Evolutionary conservation across 2,888 invertebrate genomes (phyloP), one percentile per base, ranked within the genome.

Genomic region (Brenthis ino): DNA sequence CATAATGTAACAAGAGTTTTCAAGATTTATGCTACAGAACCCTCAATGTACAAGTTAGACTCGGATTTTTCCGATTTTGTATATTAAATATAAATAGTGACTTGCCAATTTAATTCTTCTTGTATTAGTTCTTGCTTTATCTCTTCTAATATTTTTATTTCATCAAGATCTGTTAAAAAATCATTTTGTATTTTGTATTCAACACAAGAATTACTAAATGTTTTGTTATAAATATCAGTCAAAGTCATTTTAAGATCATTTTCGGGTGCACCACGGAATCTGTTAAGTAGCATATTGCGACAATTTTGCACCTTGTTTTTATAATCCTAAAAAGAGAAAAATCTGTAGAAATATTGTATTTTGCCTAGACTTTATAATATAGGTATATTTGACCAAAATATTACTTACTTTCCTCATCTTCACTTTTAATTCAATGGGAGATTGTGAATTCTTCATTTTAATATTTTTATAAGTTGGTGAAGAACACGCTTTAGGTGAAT

Each of bases 381-480:
- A 48, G 28, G 24, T 33, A 16, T 20, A 33, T 51, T 6, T 37
- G 16, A 53, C 8, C 8, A 11, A 55, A 48, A 24, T n/a, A 28
- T 60, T 79, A 90, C 92, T 60, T 79, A 90, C 92, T 86, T 90
- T 91, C 77, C 92, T 83, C 79, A 93, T 81, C 82, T 89, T 91
- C 69, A 90, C 91, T 75, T 91, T 93, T 54, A 93, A 69, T 76
- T 91, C 89, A 69, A 86, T 78, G 5, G 91, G 93, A 4, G 92
- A 91, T 65, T 86, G 86, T 72, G 81, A 85, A 33, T 82, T 82
- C 71, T 78, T 82, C 1, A 70, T 72, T 60, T 79, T 82, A 47
- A 91, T 69, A 78, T 92, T 84, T 79, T 85, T 87, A 70, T 81
- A 93, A 53, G 83, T 85, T 11, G 88, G 89, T 1, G 88, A 86